phyloP scores from a whole-genome alignment of 2,113 vertebrate species.

The Varanus komodoensis region DNA sequence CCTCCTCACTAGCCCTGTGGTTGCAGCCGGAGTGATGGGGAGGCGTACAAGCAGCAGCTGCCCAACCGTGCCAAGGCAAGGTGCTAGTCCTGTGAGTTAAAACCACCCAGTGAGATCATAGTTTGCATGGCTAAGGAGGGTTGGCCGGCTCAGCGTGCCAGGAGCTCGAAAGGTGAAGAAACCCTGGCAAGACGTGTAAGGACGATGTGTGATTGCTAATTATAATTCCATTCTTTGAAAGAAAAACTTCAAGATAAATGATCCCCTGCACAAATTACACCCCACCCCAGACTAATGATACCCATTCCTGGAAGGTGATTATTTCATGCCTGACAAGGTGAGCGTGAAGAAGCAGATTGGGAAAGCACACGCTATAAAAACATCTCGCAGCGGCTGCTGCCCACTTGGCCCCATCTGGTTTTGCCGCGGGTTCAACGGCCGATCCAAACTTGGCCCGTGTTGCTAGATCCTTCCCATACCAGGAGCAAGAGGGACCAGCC shows the following conservation, averaged over 20 bases:
- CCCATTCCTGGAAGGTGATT: conserved; percentile 63
- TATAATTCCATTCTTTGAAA: conserved; percentile 44
- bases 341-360: background rate
- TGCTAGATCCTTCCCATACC: too few relatives aligned
- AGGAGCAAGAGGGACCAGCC: too few relatives aligned
- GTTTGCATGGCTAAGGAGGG: background rate
- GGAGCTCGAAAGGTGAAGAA: conserved; percentile 43
- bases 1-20: too few relatives aligned
- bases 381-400: background rate
- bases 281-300: conserved; percentile 62
- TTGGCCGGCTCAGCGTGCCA: conserved; percentile 38
- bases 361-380: background rate
- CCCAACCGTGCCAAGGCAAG: too few relatives aligned
- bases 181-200: conserved; percentile 35
- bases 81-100: too few relatives aligned
- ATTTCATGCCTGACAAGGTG: conserved; percentile 53
- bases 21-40: too few relatives aligned
- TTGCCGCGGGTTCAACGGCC: background rate
- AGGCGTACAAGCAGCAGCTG: too few relatives aligned
- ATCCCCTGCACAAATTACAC: conserved; percentile 40
- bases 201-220: conserved; percentile 3
- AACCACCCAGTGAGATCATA: background rate
- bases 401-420: background rate
- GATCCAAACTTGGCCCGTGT: too few relatives aligned
- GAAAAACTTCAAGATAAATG: conserved; percentile 48